Evolutionary conservation across 2,888 invertebrate species (phyloP), one percentile per base, ranked within the genome.

Genomic region (Tetrapedia diversipes): DNA sequence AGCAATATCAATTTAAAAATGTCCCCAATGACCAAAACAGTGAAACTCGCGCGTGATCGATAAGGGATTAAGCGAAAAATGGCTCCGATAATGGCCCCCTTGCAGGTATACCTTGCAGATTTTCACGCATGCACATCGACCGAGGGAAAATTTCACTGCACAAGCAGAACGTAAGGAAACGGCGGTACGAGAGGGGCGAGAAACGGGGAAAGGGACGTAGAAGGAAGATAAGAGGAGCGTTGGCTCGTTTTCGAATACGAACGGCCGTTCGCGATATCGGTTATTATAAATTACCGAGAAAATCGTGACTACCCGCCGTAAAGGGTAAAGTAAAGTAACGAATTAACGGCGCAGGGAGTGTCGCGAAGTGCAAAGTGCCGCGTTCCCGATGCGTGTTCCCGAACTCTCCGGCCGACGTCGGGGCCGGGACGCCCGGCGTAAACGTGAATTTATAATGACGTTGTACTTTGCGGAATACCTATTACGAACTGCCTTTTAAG

Each of bases 281-380:
- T 86, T 84, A 85, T 84, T 86, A 85, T 85, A 85, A 85, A 85
- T 85, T 86, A 79, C 86, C 65, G 39, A 61, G 78, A 51, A 75
- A 80, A 85, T 82, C 84, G 86, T 82, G 86, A 73, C 82, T 85
- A 80, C 66, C 78, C 75, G 70, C 78, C 77, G 79, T 83, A 84
- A 85, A 85, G 86, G 86, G 84, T 79, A 83, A 84, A 86, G 86
- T 85, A 85, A 85, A 85, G 82, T 85, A 85, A 85, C 82, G 86
- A 85, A 86, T 85, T 85, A 85, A 85, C 85, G 86, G 86, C 80
- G 72, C 75, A 77, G 82, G 85, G 84, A 86, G 85, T 86, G 85
- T 86, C 84, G 84, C 79, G 61, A 77, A 79, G 84, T 83, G 85
- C 70, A 84, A 85, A 86, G 82, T 82, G 84, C 86, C 84, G 81